Percentiles rank a stretch among this genome's conserved stretches.
phyloP scores from a whole-genome alignment of 2,888 invertebrate genomes.

The Cheilosia scutellata region DNA sequence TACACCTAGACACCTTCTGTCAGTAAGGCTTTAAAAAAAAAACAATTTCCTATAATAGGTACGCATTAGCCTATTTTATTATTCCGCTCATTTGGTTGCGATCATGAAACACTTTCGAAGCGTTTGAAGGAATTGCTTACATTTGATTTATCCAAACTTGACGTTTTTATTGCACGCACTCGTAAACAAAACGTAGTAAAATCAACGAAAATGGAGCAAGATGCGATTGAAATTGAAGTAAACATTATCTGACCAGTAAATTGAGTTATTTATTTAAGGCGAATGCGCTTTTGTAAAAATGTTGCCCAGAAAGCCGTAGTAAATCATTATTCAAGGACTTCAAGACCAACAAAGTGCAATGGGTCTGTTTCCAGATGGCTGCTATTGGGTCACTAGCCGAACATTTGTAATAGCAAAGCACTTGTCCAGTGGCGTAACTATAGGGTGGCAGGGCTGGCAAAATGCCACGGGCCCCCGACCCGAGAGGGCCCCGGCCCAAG shows the following conservation, averaged over 20 bases:
- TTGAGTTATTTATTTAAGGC: background rate
- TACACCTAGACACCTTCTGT: too few species aligned
- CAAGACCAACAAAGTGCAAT: background rate
- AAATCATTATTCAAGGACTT: background rate
- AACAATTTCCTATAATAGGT: background rate
- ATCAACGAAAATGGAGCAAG: background rate
- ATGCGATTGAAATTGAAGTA: background rate
- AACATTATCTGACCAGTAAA: background rate
- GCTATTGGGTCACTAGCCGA: too few species aligned
- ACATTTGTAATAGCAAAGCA: too few species aligned
- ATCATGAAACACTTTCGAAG: background rate
- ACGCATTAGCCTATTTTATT: background rate
- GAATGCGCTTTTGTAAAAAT: background rate
- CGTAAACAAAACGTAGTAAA: background rate
- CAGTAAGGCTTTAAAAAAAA: too few species aligned
- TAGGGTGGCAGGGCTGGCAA: too few species aligned
- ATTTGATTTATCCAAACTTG: background rate
- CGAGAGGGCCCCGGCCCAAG: too few species aligned
- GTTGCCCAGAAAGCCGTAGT: too few species aligned
- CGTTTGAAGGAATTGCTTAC: background rate
- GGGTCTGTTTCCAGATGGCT: too few species aligned
- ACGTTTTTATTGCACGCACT: background rate
- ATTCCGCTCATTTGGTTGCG: background rate
- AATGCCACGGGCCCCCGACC: too few species aligned
- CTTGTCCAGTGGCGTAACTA: too few species aligned